Evolutionary conservation across 1,140 invertebrate genomes (phyloP), one percentile per base, ranked within the genome.

Genomic region (Caerostris extrusa): DNA sequence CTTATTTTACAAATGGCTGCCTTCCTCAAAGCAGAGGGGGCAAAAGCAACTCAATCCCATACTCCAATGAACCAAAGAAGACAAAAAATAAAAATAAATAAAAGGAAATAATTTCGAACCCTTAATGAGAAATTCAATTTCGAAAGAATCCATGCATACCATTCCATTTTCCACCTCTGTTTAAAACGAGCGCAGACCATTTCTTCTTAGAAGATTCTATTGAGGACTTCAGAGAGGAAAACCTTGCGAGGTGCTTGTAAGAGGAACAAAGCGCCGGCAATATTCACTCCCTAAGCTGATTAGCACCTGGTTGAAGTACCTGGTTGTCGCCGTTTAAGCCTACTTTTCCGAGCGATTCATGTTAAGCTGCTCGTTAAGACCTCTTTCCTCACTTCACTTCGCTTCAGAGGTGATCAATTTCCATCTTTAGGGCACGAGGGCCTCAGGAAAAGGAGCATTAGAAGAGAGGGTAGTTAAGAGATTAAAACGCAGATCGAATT

Each of bases 351-450:
- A 71, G 67, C 71, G 90, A 91, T 91, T 91, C 50, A 91, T 91
- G 90, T 71, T 91, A 91, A 91, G 90, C 90, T 82, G 90, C 90
- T 91, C 90, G 90, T 91, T 91, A 91, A 91, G 90, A 56, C 64
- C 67, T 53, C 67, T 71, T 53, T 85, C 83, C 17, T 57, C 71
- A 61, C 90, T 91, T 91, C 71, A 82, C 90, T 82, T 82, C 71
- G 56, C 90, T 82, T 81, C 64, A 17, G 14, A 17, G 19, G 57
- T 69, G 90, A 82, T 91, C 90, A 81, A 91, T 91, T 58, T 61
- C 90, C 57, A 60, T 91, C 71, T 91, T 71, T 58, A 3, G 71
- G 34, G 71, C 71, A 50, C 67, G 53, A 77, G 71, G 71, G 53
- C 58, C 58, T 61, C 85, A 6, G 85, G 34, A 50, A 60, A 50